Conservation (phyloP, 2,797 vertebrate species). For the Chiroxiphia lanceolata region DNA sequence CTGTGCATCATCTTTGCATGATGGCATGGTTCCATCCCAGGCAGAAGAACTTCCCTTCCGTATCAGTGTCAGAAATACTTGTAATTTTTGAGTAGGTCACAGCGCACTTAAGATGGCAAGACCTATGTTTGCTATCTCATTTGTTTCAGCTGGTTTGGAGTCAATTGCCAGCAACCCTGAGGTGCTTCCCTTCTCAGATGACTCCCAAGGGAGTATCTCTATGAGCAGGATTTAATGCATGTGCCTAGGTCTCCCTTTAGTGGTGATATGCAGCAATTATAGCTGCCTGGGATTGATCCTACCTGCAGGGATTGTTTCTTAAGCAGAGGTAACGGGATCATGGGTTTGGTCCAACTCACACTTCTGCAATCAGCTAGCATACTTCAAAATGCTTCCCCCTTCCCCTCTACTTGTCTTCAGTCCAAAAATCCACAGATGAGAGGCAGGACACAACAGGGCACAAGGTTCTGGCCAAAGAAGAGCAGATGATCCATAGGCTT, state of each 20-base stretch:
- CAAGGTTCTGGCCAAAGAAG: background rate
- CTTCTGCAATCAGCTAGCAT: background rate
- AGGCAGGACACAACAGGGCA: background rate
- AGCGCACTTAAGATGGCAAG: background rate
- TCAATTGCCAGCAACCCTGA: background rate
- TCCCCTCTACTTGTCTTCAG: background rate
- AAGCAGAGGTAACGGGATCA: background rate
- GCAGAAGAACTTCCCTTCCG: background rate
- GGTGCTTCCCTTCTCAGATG: background rate
- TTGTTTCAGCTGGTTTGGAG: background rate
- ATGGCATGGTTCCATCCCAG: background rate
- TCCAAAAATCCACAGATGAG: background rate
- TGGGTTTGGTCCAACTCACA: background rate
- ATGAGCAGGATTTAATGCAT: background rate
- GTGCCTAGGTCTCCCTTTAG: background rate
- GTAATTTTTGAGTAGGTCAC: background rate
- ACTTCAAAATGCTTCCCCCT: background rate
- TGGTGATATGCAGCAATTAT: background rate
- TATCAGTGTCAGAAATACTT: background rate
- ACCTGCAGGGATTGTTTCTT: background rate
- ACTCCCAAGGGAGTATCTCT: background rate
- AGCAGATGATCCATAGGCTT: background rate
- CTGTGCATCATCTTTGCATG: accelerated
- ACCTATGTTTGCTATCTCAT: background rate
- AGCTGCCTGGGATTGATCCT: background rate